phyloP scores from a whole-genome alignment of 2,113 vertebrate genomes.

The Otis tarda region DNA sequence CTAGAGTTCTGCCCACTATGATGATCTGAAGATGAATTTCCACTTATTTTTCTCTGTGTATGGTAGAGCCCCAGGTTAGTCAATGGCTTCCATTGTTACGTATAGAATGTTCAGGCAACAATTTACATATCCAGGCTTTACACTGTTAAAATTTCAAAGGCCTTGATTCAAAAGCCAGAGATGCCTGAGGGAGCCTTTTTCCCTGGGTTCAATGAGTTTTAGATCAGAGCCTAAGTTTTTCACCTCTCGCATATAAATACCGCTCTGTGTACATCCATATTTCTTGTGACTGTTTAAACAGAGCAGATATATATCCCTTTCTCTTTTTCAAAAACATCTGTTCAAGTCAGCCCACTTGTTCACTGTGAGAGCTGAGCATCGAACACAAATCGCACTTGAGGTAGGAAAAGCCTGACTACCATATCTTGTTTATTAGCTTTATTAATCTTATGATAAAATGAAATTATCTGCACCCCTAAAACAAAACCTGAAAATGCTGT shows the following conservation, averaged over 20 bases:
- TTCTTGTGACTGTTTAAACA: background rate
- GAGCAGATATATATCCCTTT: background rate
- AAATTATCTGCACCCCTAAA: background rate
- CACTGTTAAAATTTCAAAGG: background rate
- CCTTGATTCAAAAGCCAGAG: background rate
- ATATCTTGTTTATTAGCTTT: background rate
- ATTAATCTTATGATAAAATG: slow-evolving; percentile 23
- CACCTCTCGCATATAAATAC: background rate
- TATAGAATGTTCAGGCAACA: background rate
- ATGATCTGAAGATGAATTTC: background rate
- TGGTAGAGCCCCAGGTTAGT: background rate
- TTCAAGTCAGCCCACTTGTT: background rate
- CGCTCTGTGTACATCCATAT: background rate
- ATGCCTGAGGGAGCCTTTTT: background rate
- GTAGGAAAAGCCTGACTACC: background rate
- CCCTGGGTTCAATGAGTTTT: background rate
- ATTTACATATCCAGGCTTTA: background rate
- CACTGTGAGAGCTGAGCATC: background rate
- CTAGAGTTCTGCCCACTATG: background rate
- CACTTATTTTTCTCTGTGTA: background rate
- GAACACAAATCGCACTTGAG: background rate
- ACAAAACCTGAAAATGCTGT: background rate
- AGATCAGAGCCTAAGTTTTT: background rate
- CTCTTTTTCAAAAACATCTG: background rate
- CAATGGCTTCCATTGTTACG: background rate